Evolutionary conservation across 2,888 invertebrate species (phyloP).

Genomic region (Acheta domesticus): DNA sequence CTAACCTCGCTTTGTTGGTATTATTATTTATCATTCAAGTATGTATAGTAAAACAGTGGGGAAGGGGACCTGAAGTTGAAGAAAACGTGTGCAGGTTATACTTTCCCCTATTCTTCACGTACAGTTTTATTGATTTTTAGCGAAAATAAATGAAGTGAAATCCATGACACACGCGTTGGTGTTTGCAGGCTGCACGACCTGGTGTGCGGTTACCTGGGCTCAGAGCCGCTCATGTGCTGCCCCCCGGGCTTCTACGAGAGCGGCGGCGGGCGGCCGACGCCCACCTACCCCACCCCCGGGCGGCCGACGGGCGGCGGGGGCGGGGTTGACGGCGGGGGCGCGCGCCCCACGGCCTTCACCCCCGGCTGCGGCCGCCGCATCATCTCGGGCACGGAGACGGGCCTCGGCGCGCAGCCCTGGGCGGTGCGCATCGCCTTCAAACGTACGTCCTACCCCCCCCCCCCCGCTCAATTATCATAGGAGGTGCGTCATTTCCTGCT

Average conservation of each 20-base stretch:
- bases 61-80: too few relatives aligned
- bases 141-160: too few relatives aligned
- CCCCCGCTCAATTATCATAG: background rate
- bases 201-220: slow-evolving; percentile 58
- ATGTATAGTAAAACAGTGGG: too few relatives aligned
- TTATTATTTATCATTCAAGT: too few relatives aligned
- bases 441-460: slow-evolving; percentile 52
- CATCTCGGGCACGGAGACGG: slow-evolving; percentile 32
- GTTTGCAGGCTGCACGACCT: slow-evolving; percentile 52
- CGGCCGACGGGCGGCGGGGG: slow-evolving; percentile 18
- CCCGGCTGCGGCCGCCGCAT: slow-evolving; percentile 32
- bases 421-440: slow-evolving; percentile 72
- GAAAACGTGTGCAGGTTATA: too few relatives aligned
- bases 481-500: too few relatives aligned
- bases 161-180: background rate
- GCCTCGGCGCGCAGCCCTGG: slow-evolving; percentile 70
- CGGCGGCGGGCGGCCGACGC: slow-evolving; percentile 38
- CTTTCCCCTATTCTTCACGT: too few relatives aligned
- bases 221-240: slow-evolving; percentile 60
- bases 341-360: slow-evolving; percentile 32
- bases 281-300: background rate
- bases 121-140: too few relatives aligned
- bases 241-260: slow-evolving; percentile 53
- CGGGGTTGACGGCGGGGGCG: slow-evolving; percentile 29
- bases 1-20: too few relatives aligned